Base-by-base conservation (phyloP, 2,113 vertebrate species). In the Nerophis ophidion region DNA sequence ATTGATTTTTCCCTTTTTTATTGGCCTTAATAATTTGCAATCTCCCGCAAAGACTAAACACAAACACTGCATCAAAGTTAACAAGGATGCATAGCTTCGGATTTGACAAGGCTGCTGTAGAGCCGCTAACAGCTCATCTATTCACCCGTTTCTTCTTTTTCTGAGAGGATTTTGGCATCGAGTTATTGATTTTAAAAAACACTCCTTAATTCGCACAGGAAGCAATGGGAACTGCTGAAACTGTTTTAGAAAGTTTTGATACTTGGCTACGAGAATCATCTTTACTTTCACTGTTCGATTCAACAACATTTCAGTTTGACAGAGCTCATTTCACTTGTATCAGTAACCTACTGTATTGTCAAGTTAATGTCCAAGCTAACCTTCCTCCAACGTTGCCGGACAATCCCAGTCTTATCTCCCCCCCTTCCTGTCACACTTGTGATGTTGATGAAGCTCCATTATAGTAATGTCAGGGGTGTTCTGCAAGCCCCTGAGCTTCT, bases 391-490 rank as follows among this genome's bases (percentile, higher is more conserved):
- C 8, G 70, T 57, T 57, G 5, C 44, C 49, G 44, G 68, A 65
- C 51, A 1, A 6, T 19, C 26, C 51, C 2, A 1, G 6, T 9
- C 58, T 76, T 42, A 57, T 38, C 67, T 70, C 44, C 13, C 42
- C 7, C 46, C 33, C 46, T 66, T 68, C 66, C 51, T 65, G 52
- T 63, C 72, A 46, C 63, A 63, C 65, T 84, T 89, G 80, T 86
- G 71, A 87, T 88, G 86, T 76, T 89, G 81, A 89, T 85, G 67
- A 82, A 66, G 63, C 47, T 65, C 16, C 55, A 68, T 78, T 80
- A 68, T 76, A 15, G 42, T 40, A 40, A 58, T 48, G 14, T 58
- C 49, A 54, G 80, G 77, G 76, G 70, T 66, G 57, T 62, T 70
- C 52, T 64, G 53, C 70, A 66, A 48, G 64, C 72, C 61, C 26